Conservation (phyloP, 2,888 invertebrate species). For the Carabus problematicus region DNA sequence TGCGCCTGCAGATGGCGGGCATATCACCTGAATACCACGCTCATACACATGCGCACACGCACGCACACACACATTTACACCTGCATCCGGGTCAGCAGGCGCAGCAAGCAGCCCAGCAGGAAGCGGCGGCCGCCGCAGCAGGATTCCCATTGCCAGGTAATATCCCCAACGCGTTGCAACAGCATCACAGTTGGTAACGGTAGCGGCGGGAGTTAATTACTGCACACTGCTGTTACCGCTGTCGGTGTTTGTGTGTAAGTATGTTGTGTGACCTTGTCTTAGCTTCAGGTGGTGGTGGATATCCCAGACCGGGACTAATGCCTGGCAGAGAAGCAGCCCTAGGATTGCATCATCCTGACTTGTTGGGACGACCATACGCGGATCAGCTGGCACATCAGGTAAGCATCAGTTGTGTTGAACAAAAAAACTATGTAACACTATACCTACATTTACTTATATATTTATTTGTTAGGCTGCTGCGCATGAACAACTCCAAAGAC, state of each 20-base stretch:
- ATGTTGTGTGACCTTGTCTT: conserved; percentile 40
- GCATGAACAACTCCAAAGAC: conserved; percentile 86
- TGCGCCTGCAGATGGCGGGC: conserved; percentile 91
- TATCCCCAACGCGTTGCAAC: no score
- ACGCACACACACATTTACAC: conserved; percentile 90
- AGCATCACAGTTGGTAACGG: no score
- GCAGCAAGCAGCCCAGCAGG: conserved; percentile 73
- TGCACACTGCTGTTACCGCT: no score
- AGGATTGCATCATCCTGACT: conserved; percentile 77
- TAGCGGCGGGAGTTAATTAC: no score
- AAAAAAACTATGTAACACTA: conserved; percentile 8
- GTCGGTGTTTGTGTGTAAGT: conserved; percentile 1
- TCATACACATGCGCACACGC: conserved; percentile 91
- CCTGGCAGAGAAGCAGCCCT: conserved; percentile 68
- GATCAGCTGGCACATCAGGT: conserved; percentile 81
- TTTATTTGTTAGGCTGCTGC: conserved; percentile 71
- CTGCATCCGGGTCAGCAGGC: conserved; percentile 80
- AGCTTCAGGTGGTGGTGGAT: conserved; percentile 65
- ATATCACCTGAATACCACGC: conserved; percentile 89
- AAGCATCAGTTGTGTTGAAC: conserved; percentile 46
- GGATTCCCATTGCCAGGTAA: conserved; percentile 68
- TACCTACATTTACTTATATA: conserved; percentile 49
- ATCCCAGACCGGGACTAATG: conserved; percentile 63
- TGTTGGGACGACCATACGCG: conserved; percentile 81
- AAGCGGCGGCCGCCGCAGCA: conserved; percentile 58